Base-by-base conservation (phyloP, 2,888 invertebrate genomes). In the Scaeva pyrastri region DNA sequence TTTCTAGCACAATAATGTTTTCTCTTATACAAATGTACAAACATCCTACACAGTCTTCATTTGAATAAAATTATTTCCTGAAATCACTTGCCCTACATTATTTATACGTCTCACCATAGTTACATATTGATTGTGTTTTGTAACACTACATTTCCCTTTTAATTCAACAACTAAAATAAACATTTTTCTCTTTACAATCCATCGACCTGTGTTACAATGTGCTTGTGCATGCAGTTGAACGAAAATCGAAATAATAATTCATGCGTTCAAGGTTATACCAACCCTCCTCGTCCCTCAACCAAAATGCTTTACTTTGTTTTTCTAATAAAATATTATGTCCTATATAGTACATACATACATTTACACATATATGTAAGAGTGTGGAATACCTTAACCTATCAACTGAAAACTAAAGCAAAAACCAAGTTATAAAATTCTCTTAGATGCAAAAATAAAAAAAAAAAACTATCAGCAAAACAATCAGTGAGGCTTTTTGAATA, bases 221-320 rank as follows among this genome's bases (percentile, higher is more conserved):
- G 56, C 56, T 39, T 41, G 41, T 64, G 48, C 36, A 48, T 64
- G 45, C 64, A 45, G 19, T 66, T 66, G 66, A 48, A 48, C 12
- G 21, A 43, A 84, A 84, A 84, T 79, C 84, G 36, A 75, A 84
- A 45, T 60, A 84, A 77, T 73, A 83, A 78, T 77, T 73, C 77
- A 83, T 79, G 84, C 71, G 84, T 84, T 84, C 79, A 84, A 84
- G 84, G 84, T 84, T 79, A 43, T 41, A 16, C 21, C 12, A 12
- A 39, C 14, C 48, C 16, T 10, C 19, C 8, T 39, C 39, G 14
- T 14, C 43, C 12, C 4, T 11, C 8, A 5, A 8, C 31, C 19
- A 55, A 36, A 71, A 68, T 16, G 66, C 16, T 56, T 62, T 52
- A 14, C 39, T 43, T 74, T 56, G 19, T 71, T 83, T 71, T 71